These are phyloP conservation scores for Semotilus atromaculatus DNA, from an alignment of 2,797 vertebrate genomes.

Conservation along the genomic window DNA sequence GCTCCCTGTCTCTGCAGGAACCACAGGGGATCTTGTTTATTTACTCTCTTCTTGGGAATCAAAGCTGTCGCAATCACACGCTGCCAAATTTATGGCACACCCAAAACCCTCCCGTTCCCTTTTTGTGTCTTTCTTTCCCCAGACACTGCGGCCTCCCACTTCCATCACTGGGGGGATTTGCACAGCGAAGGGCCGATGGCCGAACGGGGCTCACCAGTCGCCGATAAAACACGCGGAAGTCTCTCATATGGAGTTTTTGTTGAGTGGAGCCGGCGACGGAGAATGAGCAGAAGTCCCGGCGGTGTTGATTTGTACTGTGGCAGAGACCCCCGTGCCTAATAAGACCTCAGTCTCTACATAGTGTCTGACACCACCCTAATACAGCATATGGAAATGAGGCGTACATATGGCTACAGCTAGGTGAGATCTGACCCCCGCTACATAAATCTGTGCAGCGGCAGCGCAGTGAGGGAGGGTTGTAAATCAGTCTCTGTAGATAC, in stretches of 20 bases:
- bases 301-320: conserved; percentile 70
- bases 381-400: conserved; percentile 69
- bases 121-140: conserved; percentile 54
- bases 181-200: conserved; percentile 36
- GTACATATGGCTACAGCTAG: conserved; percentile 68
- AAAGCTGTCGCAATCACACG: conserved; percentile 87
- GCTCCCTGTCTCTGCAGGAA: conserved; percentile 64
- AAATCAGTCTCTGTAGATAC: conserved; percentile 68
- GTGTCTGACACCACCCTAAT: conserved; percentile 70
- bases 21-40: conserved; percentile 93
- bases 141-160: conserved; percentile 45
- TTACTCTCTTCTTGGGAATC: conserved; percentile 90
- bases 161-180: conserved; percentile 47
- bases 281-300: conserved; percentile 64
- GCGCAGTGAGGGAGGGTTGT: conserved; percentile 60
- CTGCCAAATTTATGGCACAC: conserved; percentile 91
- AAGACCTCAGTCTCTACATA: conserved; percentile 65
- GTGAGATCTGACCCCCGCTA: conserved; percentile 61
- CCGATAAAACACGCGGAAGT: conserved; percentile 21
- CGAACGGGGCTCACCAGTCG: conserved; percentile 43
- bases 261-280: conserved; percentile 52
- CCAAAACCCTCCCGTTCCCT: conserved; percentile 56
- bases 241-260: conserved; percentile 62
- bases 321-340: conserved; percentile 72
- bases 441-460: conserved; percentile 59